Base-by-base conservation (phyloP, 2,797 vertebrate species). In the Tokudaia muenninki region DNA sequence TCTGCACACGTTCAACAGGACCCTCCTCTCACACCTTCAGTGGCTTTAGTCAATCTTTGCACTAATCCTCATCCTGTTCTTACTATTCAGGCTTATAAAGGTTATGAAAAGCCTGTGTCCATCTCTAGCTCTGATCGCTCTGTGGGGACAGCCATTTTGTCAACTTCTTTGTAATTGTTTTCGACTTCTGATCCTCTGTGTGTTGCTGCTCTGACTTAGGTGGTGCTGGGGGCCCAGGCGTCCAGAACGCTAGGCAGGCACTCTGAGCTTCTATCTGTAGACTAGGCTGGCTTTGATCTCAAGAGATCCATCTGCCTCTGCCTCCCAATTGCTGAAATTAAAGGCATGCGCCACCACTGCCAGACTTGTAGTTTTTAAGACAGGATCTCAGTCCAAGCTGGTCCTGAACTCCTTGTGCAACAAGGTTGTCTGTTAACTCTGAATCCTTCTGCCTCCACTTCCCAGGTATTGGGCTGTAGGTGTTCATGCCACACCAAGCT, bases 1-100 rank as follows among this genome's bases (percentile, higher is more conserved):
- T 37, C 24, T 10, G 75, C 34, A 17, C 61, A 29, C 0, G 0
- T 0, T 67, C 74, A 34, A 0, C 1, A 29, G 44, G 24, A 34
- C 61, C 89, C 63, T 86, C 67, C 86, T 90, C 16, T 29, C n/a
- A 10, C 0, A 26, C 17, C 12, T 61, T 61, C 22, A 24, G 77
- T 44, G 50, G 82, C 63, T 37, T 52, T 21, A 1, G 37, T 50
- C 24, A 7, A n/a, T 7, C 78, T 87, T 24, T 63, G 47, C 79
- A 19, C 75, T 14, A 29, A 55, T 72, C 70, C 70, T 37, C 70
- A 37, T 72, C 67, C 37, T 34, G 0, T 17, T 8, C 31, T 19
- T 70, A n/a, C 31, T 2, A 19, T 3, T 72, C 70, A 72, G 24
- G 34, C 52, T 19, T 24, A 59, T 19, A 17, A 74, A 63, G 16